A percentile compares a stretch with the other conserved stretches of the same genome.
These are phyloP conservation scores for Chondrilla cf. caribensis DNA, from an alignment of 37 sponge, comb jelly and placozoan species.

Conservation along the genomic window DNA sequence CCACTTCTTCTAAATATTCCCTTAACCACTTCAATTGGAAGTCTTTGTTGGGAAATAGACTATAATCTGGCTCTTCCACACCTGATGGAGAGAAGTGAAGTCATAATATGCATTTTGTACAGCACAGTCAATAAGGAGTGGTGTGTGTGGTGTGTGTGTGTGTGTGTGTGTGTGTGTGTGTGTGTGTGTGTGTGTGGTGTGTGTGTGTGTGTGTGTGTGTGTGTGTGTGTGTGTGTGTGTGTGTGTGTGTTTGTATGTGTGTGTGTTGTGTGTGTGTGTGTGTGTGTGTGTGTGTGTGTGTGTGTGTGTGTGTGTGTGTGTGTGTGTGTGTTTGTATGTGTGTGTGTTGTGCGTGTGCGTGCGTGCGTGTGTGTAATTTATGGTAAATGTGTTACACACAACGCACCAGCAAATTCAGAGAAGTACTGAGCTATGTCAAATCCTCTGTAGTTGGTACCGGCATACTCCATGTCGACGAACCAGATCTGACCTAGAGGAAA, in stretches of 20 bases:
- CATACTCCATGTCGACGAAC: conserved; percentile 90
- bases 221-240: conserved; percentile 33
- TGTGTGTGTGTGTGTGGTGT: too few relatives aligned
- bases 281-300: conserved; percentile 29
- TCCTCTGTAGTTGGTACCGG: conserved; percentile 70
- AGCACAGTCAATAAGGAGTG: neutral
- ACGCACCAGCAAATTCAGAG: conserved; percentile 90
- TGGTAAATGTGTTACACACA: too few relatives aligned
- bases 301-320: neutral
- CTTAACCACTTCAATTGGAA: conserved; percentile 74
- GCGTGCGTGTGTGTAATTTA: too few relatives aligned
- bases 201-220: conserved; percentile 1
- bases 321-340: too few relatives aligned
- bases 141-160: too few relatives aligned
- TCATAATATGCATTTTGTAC: too few relatives aligned
- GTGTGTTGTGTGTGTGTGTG: too few relatives aligned
- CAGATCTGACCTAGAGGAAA: conserved; percentile 50
- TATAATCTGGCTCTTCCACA: conserved; percentile 67
- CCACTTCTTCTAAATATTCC: conserved; percentile 66
- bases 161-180: too few relatives aligned
- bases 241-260: conserved; percentile 8
- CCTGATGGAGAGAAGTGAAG: conserved; percentile 37
- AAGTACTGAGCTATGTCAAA: conserved; percentile 90
- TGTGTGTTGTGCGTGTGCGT: too few relatives aligned
- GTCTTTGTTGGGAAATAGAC: conserved; percentile 63